phyloP scores from a whole-genome alignment of 2,797 vertebrate genomes.

The Mus caroli region DNA sequence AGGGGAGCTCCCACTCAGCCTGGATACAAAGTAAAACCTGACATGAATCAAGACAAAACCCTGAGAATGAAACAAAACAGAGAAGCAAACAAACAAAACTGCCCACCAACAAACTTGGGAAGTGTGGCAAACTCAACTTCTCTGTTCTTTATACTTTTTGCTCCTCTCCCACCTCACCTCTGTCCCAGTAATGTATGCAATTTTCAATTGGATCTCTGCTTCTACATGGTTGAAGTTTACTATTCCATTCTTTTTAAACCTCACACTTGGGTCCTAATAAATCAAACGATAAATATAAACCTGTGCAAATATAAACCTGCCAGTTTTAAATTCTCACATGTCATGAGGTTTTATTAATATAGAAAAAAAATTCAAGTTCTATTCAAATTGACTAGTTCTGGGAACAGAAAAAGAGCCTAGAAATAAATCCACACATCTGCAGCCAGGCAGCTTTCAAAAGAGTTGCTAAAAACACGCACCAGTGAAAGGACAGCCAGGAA shows the following conservation, averaged over 20 bases:
- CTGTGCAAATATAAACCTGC: slow-evolving; percentile 1
- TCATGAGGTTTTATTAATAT: slow-evolving; percentile 3
- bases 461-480: neutral
- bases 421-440: neutral
- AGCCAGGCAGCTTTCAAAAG: neutral
- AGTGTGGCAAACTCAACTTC: neutral
- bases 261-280: slow-evolving; percentile 19
- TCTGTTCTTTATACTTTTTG: neutral
- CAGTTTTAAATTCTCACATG: slow-evolving; percentile 28
- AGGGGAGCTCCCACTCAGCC: neutral
- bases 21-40: neutral
- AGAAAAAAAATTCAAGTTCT: neutral
- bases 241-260: slow-evolving; percentile 34
- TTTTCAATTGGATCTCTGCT: neutral
- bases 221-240: neutral
- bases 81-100: neutral
- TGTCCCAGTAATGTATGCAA: neutral
- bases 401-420: neutral
- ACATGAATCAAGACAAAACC: neutral
- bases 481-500: neutral
- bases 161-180: no score
- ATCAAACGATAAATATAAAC: slow-evolving; percentile 54
- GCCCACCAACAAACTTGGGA: neutral
- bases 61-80: neutral
- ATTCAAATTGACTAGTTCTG: neutral